phyloP scores from a whole-genome alignment of 92 coral and sea anemone genomes.

The Porites lobata region DNA sequence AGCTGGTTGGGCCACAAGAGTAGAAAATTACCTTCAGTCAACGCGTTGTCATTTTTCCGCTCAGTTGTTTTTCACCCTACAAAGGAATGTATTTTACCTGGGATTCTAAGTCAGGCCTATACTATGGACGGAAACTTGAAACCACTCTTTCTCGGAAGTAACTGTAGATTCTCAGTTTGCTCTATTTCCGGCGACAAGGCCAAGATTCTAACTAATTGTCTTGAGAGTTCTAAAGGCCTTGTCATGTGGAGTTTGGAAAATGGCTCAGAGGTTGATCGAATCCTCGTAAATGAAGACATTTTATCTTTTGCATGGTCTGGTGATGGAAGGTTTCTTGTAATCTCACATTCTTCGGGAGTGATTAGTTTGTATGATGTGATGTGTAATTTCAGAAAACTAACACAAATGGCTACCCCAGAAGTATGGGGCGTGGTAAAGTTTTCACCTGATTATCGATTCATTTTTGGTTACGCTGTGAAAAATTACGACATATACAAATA shows the following conservation, averaged over 20 bases:
- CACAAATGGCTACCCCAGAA: not conserved
- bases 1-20: too few relatives aligned
- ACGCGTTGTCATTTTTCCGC: not conserved
- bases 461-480: not conserved
- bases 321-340: constrained; percentile 7
- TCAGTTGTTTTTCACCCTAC: constrained; percentile 28
- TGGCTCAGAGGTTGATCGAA: constrained; percentile 19
- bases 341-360: constrained; percentile 4
- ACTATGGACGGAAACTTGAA: constrained; percentile 12
- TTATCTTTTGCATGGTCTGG: constrained; percentile 37
- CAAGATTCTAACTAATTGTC: constrained; percentile 18
- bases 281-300: not conserved
- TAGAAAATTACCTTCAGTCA: too few relatives aligned
- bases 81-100: constrained; percentile 12
- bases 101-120: constrained; percentile 31
- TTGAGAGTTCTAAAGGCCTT: not conserved
- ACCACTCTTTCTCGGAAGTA: constrained; percentile 15
- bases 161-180: constrained; percentile 26
- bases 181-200: constrained; percentile 30
- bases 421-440: constrained; percentile 7
- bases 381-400: not conserved
- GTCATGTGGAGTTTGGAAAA: constrained; percentile 28
- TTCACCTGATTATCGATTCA: not conserved
- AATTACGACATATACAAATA: too few relatives aligned
- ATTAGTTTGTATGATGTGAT: constrained; percentile 10